Percentiles rank a stretch among this genome's conserved stretches.
Evolutionary conservation across 2,888 invertebrate species (phyloP).

Genomic region (Pasiphila rectangulata): DNA sequence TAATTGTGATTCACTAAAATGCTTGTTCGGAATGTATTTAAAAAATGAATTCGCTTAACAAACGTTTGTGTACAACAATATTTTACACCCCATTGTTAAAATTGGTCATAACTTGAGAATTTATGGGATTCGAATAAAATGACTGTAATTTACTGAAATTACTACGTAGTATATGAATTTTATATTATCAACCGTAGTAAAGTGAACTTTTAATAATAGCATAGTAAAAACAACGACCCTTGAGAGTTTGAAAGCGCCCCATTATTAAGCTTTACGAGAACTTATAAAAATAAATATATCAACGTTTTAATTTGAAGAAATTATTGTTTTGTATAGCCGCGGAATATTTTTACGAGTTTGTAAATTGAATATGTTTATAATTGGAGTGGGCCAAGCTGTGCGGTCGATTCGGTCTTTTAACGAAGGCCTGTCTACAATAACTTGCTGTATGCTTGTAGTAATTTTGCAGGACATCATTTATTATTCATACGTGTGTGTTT

Average conservation of each 20-base stretch:
- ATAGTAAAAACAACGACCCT: conserved; percentile 41
- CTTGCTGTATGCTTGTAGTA: conserved; percentile 70
- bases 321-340: conserved; percentile 22
- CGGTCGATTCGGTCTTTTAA: conserved; percentile 50
- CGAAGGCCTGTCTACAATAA: conserved; percentile 33
- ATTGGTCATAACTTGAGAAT: conserved; percentile 45
- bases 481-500: conserved; percentile 41
- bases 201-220: conserved; percentile 57
- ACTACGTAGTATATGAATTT: conserved; percentile 52
- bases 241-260: conserved; percentile 16
- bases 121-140: conserved; percentile 42
- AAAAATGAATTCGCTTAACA: no score
- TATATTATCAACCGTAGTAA: conserved; percentile 48
- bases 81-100: conserved; percentile 44
- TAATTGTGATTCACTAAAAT: no score
- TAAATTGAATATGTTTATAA: conserved; percentile 37
- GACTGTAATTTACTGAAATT: conserved; percentile 49
- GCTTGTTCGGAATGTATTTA: no score
- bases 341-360: conserved; percentile 31
- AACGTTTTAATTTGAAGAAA: conserved; percentile 25
- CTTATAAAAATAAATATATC: conserved; percentile 5
- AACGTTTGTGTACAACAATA: conserved; percentile 31
- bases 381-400: conserved; percentile 17
- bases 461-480: conserved; percentile 48
- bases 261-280: conserved; percentile 2